phyloP scores from a whole-genome alignment of 64 coral and sea anemone species.

The Exaiptasia diaphana region DNA sequence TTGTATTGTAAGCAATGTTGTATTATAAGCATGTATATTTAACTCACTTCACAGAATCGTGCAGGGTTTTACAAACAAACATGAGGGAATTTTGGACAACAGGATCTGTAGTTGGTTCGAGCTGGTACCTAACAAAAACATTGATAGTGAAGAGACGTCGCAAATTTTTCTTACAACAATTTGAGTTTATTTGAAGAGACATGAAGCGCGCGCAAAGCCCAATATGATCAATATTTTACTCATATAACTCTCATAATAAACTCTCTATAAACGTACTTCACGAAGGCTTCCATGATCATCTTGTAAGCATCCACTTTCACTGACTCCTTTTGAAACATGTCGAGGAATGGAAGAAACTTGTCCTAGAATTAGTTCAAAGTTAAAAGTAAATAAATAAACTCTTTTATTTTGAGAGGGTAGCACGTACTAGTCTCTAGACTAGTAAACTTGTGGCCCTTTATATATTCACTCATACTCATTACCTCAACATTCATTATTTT shows the following conservation, averaged over 20 bases:
- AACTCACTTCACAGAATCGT: constrained; percentile 96
- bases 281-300: constrained; percentile 97
- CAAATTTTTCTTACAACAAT: no score
- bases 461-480: no score
- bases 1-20: no score
- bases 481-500: no score
- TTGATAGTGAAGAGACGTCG: neutral
- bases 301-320: constrained; percentile 88
- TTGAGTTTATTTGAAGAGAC: neutral
- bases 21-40: no score
- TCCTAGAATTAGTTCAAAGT: constrained; percentile 45
- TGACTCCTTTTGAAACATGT: constrained; percentile 96
- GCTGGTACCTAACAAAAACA: constrained; percentile 64
- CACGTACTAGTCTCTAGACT: neutral
- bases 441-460: no score
- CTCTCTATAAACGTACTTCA: constrained; percentile 86
- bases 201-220: neutral
- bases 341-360: constrained; percentile 95
- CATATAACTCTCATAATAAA: no score
- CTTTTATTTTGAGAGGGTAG: no score
- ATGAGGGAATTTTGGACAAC: constrained; percentile 87
- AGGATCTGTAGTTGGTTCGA: constrained; percentile 72
- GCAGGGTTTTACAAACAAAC: constrained; percentile 95
- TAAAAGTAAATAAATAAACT: no score
- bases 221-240: neutral